These are phyloP conservation scores for Catocala nupta DNA, from an alignment of 2,888 invertebrate species.

Conservation along the genomic window DNA sequence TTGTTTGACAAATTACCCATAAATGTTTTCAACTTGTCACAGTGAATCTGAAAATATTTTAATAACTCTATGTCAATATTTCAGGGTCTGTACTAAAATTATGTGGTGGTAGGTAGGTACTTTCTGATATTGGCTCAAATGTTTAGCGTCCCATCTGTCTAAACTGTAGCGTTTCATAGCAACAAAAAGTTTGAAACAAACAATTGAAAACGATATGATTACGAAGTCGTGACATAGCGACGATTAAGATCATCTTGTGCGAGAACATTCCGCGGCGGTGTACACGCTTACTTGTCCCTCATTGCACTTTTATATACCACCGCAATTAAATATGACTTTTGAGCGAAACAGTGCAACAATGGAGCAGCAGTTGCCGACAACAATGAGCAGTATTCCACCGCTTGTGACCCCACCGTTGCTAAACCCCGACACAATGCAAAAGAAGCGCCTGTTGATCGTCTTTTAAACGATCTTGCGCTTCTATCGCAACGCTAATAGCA, in stretches of 20 bases:
- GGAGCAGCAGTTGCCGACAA: conserved; percentile 69
- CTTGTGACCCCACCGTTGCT: conserved; percentile 76
- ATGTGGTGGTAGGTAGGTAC: too few relatives aligned
- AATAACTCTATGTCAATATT: too few relatives aligned
- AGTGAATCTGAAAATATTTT: too few relatives aligned
- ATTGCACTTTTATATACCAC: conserved; percentile 59
- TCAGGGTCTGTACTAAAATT: too few relatives aligned
- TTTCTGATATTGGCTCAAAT: conserved; percentile 23
- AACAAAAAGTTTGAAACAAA: conserved; percentile 30
- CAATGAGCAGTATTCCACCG: conserved; percentile 69
- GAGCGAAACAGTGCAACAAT: conserved; percentile 73
- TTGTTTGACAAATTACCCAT: neutral
- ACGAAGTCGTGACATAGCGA: conserved; percentile 66
- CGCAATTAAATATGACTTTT: conserved; percentile 79
- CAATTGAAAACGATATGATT: conserved; percentile 59
- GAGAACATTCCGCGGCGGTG: conserved; percentile 57
- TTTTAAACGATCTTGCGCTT: conserved; percentile 83
- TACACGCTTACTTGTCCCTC: conserved; percentile 51
- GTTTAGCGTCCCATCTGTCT: conserved; percentile 20
- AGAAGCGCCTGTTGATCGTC: conserved; percentile 82
- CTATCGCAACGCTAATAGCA: conserved; percentile 78
- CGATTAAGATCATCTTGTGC: conserved; percentile 65
- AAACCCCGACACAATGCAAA: conserved; percentile 76
- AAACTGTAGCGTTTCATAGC: conserved; percentile 15
- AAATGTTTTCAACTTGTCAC: too few relatives aligned